Percentiles rank a stretch among this genome's conserved stretches.
Conservation (phyloP, 64 coral and sea anemone genomes). For the Montipora foliosa region DNA sequence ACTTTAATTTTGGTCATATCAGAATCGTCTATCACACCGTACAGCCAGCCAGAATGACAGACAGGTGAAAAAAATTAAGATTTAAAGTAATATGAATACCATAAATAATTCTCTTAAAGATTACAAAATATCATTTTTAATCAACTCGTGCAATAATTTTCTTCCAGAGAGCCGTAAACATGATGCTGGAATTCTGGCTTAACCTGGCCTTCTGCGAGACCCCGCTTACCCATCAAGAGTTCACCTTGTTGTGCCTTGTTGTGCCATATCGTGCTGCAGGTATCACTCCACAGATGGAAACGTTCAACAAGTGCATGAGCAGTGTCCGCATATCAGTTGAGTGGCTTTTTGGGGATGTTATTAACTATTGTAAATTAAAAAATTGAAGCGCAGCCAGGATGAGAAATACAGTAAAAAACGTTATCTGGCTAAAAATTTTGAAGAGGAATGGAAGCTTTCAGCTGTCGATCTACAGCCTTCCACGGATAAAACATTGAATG, state of each 20-base stretch:
- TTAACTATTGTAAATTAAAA: not conserved
- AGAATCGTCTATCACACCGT: not conserved
- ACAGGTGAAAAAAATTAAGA: not conserved
- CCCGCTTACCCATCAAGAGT: not conserved
- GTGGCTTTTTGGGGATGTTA: conserved; percentile 17
- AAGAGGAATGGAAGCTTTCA: too few species aligned
- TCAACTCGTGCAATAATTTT: not conserved
- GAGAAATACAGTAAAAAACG: too few species aligned
- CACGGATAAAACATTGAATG: too few species aligned
- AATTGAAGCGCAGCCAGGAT: too few species aligned
- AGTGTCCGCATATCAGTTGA: conserved; percentile 17
- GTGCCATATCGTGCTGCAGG: not conserved
- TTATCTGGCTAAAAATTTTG: too few species aligned
- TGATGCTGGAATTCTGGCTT: conserved; percentile 1
- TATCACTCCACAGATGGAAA: conserved; percentile 13
- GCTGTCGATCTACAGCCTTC: too few species aligned
- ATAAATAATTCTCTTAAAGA: not conserved
- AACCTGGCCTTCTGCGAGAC: conserved; percentile 10
- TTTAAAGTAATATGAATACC: not conserved
- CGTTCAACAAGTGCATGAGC: conserved; percentile 2
- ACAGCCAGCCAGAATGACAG: not conserved
- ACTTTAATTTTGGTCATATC: not conserved
- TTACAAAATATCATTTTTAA: not conserved
- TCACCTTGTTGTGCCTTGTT: conserved; percentile 5
- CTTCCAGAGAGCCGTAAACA: conserved; percentile 24